phyloP scores from a whole-genome alignment of 2,797 vertebrate species.

The Pipistrellus nathusii region DNA sequence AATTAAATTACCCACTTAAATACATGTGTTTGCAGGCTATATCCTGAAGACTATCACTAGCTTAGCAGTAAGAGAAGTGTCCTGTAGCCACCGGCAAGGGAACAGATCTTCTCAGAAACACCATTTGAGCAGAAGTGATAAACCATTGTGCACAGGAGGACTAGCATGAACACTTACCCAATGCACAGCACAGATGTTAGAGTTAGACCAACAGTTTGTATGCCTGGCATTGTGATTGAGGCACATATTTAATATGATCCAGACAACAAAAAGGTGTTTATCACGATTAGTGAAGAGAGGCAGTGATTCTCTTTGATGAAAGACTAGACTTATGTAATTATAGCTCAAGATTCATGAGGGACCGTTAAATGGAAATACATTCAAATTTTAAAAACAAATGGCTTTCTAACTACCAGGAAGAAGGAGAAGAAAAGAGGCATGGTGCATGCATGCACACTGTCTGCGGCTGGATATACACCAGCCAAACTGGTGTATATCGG shows the following conservation, averaged over 20 bases:
- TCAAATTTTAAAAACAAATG: conserved; percentile 21
- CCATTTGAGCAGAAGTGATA: not conserved
- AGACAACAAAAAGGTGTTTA: not conserved
- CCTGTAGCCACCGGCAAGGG: not conserved
- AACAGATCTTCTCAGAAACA: conserved; percentile 16
- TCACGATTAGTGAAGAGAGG: conserved; percentile 40
- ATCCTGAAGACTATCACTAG: not conserved
- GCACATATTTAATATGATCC: not conserved
- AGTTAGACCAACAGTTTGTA: not conserved
- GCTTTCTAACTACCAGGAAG: not conserved
- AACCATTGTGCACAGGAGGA: not conserved
- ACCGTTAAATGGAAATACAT: not conserved
- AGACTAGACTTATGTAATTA: conserved; percentile 12
- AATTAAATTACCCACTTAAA: conserved; percentile 1
- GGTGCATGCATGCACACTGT: not conserved
- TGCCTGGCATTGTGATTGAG: not conserved
- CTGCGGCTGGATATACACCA: conserved; percentile 57
- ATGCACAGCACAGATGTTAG: not conserved
- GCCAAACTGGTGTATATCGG: too few species aligned
- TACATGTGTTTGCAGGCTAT: not conserved
- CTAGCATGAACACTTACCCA: not conserved
- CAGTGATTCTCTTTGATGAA: conserved; percentile 25
- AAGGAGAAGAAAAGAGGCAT: conserved; percentile 16
- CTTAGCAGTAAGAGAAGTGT: conserved; percentile 51
- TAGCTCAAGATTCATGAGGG: not conserved